Percentiles rank a stretch among this genome's conserved stretches.
Evolutionary conservation across 2,797 vertebrate genomes (phyloP).

Genomic region (Liasis olivaceus): DNA sequence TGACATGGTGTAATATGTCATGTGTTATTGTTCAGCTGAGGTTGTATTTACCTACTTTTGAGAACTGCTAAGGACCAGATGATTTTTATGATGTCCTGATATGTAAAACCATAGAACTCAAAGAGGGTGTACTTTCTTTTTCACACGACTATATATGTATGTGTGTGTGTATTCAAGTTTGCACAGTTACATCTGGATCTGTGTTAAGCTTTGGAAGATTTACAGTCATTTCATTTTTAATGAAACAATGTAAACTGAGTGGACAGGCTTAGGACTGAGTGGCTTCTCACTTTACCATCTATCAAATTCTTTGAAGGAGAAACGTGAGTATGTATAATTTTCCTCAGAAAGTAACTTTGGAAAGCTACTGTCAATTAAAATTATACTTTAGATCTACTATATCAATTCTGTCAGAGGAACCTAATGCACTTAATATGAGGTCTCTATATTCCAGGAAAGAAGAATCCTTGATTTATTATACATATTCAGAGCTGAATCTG

Average conservation of each 20-base stretch:
- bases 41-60: too few species aligned
- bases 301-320: background rate
- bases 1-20: too few species aligned
- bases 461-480: background rate
- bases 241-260: background rate
- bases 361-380: background rate
- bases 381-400: background rate
- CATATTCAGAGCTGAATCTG: background rate
- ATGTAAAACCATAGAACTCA: too few species aligned
- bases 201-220: background rate
- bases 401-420: background rate
- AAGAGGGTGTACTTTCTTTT: too few species aligned
- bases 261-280: background rate
- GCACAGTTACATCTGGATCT: background rate
- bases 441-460: background rate
- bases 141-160: too few species aligned
- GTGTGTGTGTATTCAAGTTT: background rate
- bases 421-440: background rate
- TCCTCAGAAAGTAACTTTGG: background rate
- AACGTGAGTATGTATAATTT: background rate
- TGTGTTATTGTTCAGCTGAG: too few species aligned
- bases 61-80: too few species aligned
- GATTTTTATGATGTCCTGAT: too few species aligned
- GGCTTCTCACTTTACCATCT: background rate
- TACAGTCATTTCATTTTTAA: background rate